Evolutionary conservation across 2,113 vertebrate genomes (phyloP).

Genomic region (Aegotheles bennettii): DNA sequence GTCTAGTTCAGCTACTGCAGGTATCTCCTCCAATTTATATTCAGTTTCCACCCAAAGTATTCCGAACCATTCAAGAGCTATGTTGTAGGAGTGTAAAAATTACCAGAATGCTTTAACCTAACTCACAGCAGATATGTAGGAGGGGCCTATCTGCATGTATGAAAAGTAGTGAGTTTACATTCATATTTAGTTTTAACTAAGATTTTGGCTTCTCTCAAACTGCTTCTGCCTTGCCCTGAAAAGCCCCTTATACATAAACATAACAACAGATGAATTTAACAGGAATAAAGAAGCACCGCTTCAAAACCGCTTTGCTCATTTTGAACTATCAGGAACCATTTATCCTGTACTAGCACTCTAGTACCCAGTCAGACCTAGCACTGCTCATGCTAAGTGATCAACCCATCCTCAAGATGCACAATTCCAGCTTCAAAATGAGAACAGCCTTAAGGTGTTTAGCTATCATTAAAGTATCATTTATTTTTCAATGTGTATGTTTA

Average conservation of each 20-base stretch:
- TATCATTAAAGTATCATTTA: neutral
- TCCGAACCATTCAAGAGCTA: conserved; percentile 35
- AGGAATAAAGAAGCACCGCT: neutral
- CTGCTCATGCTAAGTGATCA: neutral
- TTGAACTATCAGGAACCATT: neutral
- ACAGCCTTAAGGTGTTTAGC: neutral
- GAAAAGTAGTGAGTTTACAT: neutral
- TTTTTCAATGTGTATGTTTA: neutral
- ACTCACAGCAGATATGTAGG: neutral
- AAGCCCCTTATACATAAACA: neutral
- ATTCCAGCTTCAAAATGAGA: neutral
- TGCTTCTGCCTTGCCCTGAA: neutral
- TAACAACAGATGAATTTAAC: neutral
- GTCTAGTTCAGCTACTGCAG: neutral
- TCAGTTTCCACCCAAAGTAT: conserved; percentile 43
- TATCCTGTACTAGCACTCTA: neutral
- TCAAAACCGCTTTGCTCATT: neutral
- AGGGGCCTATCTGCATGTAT: neutral
- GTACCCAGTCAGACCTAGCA: neutral
- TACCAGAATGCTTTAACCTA: conserved; percentile 3
- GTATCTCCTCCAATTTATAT: conserved; percentile 12
- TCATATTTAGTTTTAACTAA: neutral
- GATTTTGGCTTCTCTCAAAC: neutral
- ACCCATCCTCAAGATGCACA: neutral
- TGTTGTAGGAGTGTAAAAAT: conserved; percentile 23